phyloP scores from a whole-genome alignment of 2,113 vertebrate species.

The Ceyx cyanopectus region DNA sequence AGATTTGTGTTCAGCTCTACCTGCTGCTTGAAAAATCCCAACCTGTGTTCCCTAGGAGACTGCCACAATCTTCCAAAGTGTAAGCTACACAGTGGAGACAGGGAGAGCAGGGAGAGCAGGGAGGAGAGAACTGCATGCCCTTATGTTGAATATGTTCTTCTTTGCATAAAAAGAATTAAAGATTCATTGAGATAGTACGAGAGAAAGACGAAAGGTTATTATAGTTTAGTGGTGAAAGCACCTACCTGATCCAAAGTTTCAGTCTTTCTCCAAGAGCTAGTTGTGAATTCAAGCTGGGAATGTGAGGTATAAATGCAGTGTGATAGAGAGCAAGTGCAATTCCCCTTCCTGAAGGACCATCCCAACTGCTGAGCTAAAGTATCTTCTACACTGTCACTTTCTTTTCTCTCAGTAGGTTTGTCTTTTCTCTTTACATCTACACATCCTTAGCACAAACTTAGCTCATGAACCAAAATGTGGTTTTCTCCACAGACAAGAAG shows the following conservation, averaged over 20 bases:
- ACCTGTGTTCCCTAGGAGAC: not conserved
- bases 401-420: not conserved
- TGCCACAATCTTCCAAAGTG: not conserved
- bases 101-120: not conserved
- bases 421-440: not conserved
- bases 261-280: not conserved
- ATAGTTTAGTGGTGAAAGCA: not conserved
- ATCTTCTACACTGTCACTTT: not conserved
- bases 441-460: not conserved
- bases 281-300: constrained; percentile 8
- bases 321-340: not conserved
- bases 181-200: not conserved
- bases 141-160: not conserved
- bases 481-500: not conserved
- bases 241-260: not conserved
- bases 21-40: not conserved
- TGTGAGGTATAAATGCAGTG: not conserved
- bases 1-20: not conserved
- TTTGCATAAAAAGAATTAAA: constrained; percentile 36
- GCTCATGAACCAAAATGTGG: not conserved
- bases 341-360: not conserved
- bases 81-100: not conserved
- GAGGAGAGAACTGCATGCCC: not conserved
- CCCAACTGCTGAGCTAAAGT: not conserved
- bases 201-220: not conserved